Conservation (phyloP, 2,797 vertebrate species). For the Eulemur rubriventer region DNA sequence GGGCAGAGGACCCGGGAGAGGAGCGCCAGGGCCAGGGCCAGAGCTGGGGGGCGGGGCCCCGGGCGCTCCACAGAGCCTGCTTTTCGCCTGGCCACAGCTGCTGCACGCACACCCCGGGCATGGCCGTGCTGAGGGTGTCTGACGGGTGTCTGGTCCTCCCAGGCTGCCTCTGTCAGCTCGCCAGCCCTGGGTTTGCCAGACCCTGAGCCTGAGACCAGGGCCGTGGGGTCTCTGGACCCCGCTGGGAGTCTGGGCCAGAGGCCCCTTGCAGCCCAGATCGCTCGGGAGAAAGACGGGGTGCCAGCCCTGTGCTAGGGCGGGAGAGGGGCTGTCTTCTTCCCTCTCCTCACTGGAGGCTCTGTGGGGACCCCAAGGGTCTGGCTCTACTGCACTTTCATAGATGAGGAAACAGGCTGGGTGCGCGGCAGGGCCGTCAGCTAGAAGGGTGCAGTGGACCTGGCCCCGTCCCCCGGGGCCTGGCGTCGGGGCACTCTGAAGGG, state of each 20-base stretch:
- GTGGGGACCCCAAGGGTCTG: background rate
- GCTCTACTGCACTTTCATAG: no score
- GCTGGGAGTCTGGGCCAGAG: background rate
- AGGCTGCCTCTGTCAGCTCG: background rate
- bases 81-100: accelerated
- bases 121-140: accelerated
- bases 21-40: background rate
- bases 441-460: accelerated
- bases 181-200: no score
- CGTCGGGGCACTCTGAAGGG: background rate
- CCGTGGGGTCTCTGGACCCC: background rate
- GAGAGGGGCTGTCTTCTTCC: accelerated
- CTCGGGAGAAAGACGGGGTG: background rate
- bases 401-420: background rate
- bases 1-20: background rate
- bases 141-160: accelerated
- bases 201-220: background rate
- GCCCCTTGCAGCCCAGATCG: background rate
- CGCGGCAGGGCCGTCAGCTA: accelerated
- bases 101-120: accelerated
- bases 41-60: background rate
- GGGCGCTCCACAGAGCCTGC: accelerated
- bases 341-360: background rate
- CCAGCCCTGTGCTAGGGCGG: accelerated
- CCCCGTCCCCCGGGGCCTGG: accelerated